Conservation (phyloP, 2,888 invertebrate species). For the Sicus ferrugineus region DNA sequence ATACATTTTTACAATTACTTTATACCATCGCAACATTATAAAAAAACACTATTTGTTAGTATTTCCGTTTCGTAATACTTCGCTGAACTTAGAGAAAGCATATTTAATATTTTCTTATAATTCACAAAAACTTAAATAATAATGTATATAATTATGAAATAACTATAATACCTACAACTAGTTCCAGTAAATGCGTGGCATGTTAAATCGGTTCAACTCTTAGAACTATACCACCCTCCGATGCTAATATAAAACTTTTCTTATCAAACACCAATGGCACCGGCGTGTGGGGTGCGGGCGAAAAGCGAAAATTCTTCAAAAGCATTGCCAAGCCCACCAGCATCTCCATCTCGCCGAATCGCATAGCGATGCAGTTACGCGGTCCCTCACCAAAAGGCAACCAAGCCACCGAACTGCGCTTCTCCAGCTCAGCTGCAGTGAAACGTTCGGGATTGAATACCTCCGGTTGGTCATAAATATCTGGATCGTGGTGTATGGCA, state of each 20-base stretch:
- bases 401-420: constrained; percentile 63
- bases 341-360: constrained; percentile 58
- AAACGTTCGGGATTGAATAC: constrained; percentile 72
- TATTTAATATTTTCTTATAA: too few relatives aligned
- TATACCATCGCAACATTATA: too few relatives aligned
- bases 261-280: constrained; percentile 50
- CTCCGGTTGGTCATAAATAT: constrained; percentile 67
- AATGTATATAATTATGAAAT: too few relatives aligned
- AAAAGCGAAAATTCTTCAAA: constrained; percentile 52
- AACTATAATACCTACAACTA: too few relatives aligned
- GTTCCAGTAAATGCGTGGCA: too few relatives aligned
- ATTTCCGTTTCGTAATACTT: too few relatives aligned
- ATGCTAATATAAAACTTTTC: constrained; percentile 47
- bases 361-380: constrained; percentile 57
- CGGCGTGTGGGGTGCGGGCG: constrained; percentile 48
- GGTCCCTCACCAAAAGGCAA: constrained; percentile 60
- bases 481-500: constrained; percentile 68
- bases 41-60: too few relatives aligned
- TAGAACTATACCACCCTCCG: constrained; percentile 51
- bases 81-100: too few relatives aligned
- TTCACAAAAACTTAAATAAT: too few relatives aligned
- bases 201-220: constrained; percentile 42
- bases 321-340: constrained; percentile 52
- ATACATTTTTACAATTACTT: too few relatives aligned
- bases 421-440: constrained; percentile 66